A percentile compares a stretch with the other conserved stretches of the same genome.
phyloP scores from a whole-genome alignment of 1,140 invertebrate species.

The Zophobas morio region DNA sequence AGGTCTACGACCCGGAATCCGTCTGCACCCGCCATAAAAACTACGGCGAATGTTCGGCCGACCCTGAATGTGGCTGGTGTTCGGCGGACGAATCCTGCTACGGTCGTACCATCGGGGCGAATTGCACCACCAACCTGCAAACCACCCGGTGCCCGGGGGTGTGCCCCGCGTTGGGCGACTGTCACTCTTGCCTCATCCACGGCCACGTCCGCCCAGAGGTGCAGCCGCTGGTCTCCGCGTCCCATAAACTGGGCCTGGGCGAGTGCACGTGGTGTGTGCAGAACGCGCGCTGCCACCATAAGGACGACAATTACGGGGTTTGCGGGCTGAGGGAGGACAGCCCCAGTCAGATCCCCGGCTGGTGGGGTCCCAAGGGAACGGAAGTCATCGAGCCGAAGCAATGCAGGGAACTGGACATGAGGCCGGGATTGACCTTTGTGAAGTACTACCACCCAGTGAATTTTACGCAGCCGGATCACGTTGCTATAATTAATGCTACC shows the following conservation, averaged over 20 bases:
- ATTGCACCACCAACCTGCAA: constrained; percentile 90
- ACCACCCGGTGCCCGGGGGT: constrained; percentile 90
- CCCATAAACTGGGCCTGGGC: constrained; percentile 80
- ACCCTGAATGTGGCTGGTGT: constrained; percentile 96
- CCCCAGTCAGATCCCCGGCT: constrained; percentile 83
- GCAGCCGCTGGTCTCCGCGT: constrained; percentile 75
- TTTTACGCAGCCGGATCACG: constrained; percentile 87
- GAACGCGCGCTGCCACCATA: constrained; percentile 90
- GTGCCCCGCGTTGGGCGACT: constrained; percentile 88
- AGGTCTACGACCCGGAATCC: constrained; percentile 77
- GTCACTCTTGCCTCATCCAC: constrained; percentile 89
- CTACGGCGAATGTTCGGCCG: constrained; percentile 84
- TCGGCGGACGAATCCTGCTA: constrained; percentile 83
- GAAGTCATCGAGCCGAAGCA: constrained; percentile 84
- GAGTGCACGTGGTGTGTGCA: constrained; percentile 95
- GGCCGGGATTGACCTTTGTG: constrained; percentile 90
- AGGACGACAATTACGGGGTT: constrained; percentile 87
- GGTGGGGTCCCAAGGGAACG: constrained; percentile 90
- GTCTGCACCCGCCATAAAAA: constrained; percentile 81
- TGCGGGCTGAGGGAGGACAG: constrained; percentile 84
- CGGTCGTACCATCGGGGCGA: constrained; percentile 84
- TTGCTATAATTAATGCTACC: constrained; percentile 87
- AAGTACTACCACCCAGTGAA: constrained; percentile 90
- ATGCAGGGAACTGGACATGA: constrained; percentile 84
- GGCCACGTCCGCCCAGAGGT: constrained; percentile 68